Evolutionary conservation across 2,113 vertebrate species (phyloP).

Genomic region (Pseudorasbora parva): DNA sequence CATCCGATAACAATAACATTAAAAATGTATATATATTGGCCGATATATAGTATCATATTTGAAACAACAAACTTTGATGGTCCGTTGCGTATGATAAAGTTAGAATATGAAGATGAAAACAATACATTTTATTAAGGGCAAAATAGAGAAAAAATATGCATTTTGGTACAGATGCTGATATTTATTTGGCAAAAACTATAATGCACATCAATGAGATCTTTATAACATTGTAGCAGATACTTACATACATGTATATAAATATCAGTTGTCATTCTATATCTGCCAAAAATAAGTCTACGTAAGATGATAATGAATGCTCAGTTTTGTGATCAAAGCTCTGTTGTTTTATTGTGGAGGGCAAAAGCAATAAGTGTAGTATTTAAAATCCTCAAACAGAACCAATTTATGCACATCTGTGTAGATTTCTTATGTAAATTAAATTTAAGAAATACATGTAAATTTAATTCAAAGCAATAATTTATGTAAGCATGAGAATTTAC

Average conservation of each 20-base stretch:
- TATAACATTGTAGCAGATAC: background rate
- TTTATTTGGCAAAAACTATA: background rate
- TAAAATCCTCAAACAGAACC: background rate
- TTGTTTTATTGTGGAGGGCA: too few species aligned
- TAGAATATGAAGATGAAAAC: background rate
- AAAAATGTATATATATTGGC: too few species aligned
- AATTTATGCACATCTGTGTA: background rate
- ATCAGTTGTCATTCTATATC: background rate
- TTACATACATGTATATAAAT: background rate
- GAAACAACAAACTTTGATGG: background rate
- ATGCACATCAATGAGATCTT: background rate
- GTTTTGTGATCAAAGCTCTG: background rate
- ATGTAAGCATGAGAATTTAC: background rate
- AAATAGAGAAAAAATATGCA: background rate
- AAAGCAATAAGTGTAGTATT: too few species aligned
- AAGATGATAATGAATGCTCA: background rate
- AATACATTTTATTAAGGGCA: background rate
- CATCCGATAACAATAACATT: too few species aligned
- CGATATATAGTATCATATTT: background rate
- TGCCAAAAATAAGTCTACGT: background rate
- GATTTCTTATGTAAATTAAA: background rate
- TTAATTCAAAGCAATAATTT: background rate
- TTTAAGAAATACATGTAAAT: too few species aligned
- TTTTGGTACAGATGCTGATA: background rate
- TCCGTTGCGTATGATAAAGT: background rate